Evolutionary conservation across 2,888 invertebrate genomes (phyloP), one percentile per base, ranked within the genome.

Genomic region (Drosophila hamatofila): DNA sequence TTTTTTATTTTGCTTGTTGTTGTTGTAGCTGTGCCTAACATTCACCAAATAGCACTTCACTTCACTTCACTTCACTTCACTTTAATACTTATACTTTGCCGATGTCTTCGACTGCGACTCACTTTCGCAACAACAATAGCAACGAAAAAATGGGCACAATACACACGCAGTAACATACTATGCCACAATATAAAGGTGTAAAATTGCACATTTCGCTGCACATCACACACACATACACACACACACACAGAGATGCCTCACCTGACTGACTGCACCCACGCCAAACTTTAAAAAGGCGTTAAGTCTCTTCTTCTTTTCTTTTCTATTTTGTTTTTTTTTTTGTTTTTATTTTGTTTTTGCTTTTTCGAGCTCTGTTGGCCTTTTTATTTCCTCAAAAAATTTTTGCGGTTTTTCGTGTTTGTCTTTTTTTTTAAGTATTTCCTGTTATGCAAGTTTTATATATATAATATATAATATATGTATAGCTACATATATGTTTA

Each of bases 171-270:
- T 70, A 70, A 71, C 65, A 71, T 60, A 59, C 51, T 51, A 51
- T 21, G 51, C 51, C 51, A 62, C 75, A 74, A 75, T 69, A 48
- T 60, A 75, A 82, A 84, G 83, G 83, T 85, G 83, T 87, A 78
- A 81, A 78, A 83, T 85, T 85, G 84, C 84, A 85, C 87, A 88
- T 88, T 83, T 85, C 81, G 72, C 81, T 87, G 84, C 72, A 83
- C 81, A 87, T 44, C 58, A 66, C 54, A 59, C 46, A 44, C 37
- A 46, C 51, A 57, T 46, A 55, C 42, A 59, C 44, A 42, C 41
- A 55, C 39, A 54, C 52, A 57, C 12, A 42, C 6, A 21, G 44
- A 58, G 72, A 39, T 54, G 78, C 67, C 71, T 81, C 83, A 80
- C 68, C 70, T 72, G 79, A 79, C 64, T 81, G 82, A 75, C 75